Evolutionary conservation across 2,113 vertebrate species (phyloP).

Genomic region (Heterotis niloticus): DNA sequence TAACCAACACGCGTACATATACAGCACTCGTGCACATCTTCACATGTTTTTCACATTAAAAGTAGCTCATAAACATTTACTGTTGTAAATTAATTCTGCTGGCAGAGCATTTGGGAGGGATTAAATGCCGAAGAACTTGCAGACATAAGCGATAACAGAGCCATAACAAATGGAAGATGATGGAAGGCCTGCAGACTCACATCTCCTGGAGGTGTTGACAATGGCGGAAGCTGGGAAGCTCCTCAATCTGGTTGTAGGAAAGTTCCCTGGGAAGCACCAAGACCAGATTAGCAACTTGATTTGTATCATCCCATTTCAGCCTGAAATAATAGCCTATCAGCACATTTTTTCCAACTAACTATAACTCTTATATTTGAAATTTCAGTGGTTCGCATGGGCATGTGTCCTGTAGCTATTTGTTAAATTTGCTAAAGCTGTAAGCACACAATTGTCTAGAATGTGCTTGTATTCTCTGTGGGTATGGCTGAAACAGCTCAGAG

Average conservation of each 20-base stretch:
- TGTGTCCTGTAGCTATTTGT: no score
- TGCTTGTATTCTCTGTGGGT: no score
- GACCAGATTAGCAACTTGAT: slow-evolving; percentile 8
- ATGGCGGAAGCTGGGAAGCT: slow-evolving; percentile 82
- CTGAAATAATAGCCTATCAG: no score
- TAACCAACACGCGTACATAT: background rate
- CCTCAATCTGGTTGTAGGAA: slow-evolving; percentile 83
- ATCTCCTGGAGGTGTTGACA: slow-evolving; percentile 87
- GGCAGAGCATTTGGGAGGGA: background rate
- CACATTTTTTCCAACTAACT: no score
- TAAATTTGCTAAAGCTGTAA: no score
- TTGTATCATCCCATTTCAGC: no score
- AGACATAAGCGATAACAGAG: background rate
- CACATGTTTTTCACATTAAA: no score
- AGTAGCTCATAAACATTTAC: no score
- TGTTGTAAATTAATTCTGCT: background rate
- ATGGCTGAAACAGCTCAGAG: no score
- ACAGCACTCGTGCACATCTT: background rate
- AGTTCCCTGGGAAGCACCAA: slow-evolving; percentile 72
- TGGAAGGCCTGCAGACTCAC: slow-evolving; percentile 67
- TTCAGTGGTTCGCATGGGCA: no score
- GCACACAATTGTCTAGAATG: no score
- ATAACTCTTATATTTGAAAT: no score
- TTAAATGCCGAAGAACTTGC: background rate
- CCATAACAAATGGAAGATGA: background rate